phyloP scores from a whole-genome alignment of 1,140 invertebrate genomes.

The Drosophila truncata region DNA sequence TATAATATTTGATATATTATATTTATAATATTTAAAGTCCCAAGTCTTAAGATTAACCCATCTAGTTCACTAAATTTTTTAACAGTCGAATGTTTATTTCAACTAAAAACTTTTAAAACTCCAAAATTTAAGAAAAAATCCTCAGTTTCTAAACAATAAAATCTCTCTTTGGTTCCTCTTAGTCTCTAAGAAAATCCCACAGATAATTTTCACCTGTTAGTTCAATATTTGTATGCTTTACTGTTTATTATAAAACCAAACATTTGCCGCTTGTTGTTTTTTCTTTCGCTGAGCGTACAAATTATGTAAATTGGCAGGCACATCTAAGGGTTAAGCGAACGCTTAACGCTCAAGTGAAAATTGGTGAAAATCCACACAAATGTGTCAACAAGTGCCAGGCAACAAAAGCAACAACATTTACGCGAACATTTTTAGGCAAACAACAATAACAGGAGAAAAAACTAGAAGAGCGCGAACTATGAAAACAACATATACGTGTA shows the following conservation, averaged over 20 bases:
- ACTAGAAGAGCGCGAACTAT: slow-evolving; percentile 14
- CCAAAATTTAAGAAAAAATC: neutral
- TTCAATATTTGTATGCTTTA: slow-evolving; percentile 22
- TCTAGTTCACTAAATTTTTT: too few species aligned
- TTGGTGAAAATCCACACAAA: slow-evolving; percentile 77
- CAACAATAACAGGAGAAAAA: slow-evolving; percentile 14
- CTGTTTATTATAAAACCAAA: slow-evolving; percentile 48
- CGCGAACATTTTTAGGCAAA: slow-evolving; percentile 3
- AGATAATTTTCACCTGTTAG: slow-evolving; percentile 7
- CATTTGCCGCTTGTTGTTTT: slow-evolving; percentile 20
- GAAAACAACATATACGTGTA: slow-evolving; percentile 30
- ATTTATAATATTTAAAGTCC: neutral
- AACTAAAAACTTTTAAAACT: neutral
- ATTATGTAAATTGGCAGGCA: slow-evolving; percentile 34
- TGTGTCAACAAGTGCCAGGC: slow-evolving; percentile 74
- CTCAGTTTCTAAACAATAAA: neutral
- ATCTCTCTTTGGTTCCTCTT: neutral
- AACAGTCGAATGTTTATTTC: neutral
- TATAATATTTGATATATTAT: neutral
- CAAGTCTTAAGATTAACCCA: neutral
- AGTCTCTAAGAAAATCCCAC: neutral
- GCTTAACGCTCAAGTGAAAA: slow-evolving; percentile 72
- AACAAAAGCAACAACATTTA: slow-evolving; percentile 32
- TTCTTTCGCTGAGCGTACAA: slow-evolving; percentile 18
- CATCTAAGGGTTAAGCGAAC: slow-evolving; percentile 50